phyloP scores from a whole-genome alignment of 2,888 invertebrate genomes.

The Oscheius onirici region DNA sequence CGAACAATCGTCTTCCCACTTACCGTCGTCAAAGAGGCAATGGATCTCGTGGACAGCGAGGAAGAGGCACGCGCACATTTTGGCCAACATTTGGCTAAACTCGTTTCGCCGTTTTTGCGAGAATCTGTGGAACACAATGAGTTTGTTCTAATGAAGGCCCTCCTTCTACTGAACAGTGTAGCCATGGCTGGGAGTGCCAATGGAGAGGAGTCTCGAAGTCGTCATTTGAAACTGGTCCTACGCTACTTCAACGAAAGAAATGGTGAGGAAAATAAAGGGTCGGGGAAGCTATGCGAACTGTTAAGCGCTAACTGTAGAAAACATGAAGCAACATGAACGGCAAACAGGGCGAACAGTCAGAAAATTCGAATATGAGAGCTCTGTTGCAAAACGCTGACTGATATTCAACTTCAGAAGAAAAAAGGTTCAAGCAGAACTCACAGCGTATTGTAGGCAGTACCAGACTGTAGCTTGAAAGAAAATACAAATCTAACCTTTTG shows the following conservation, averaged over 20 bases:
- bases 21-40: slow-evolving; percentile 12
- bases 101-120: slow-evolving; percentile 7
- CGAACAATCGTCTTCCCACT: slow-evolving; percentile 2
- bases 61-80: background rate
- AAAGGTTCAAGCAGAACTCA: no score
- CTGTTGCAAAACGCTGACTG: no score
- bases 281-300: no score
- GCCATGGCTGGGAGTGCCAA: background rate
- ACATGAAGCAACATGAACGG: no score
- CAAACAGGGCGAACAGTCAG: no score
- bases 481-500: no score
- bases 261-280: background rate
- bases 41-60: slow-evolving; percentile 7
- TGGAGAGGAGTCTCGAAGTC: background rate
- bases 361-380: no score
- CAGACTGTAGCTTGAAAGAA: no score
- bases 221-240: background rate
- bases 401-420: no score
- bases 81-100: background rate
- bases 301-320: no score
- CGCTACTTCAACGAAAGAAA: background rate
- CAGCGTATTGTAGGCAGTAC: no score
- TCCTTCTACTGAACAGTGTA: slow-evolving; percentile 13
- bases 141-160: slow-evolving; percentile 27
- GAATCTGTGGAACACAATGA: slow-evolving; percentile 11